phyloP scores from a whole-genome alignment of 2,797 vertebrate genomes.

The Ataeniobius toweri region DNA sequence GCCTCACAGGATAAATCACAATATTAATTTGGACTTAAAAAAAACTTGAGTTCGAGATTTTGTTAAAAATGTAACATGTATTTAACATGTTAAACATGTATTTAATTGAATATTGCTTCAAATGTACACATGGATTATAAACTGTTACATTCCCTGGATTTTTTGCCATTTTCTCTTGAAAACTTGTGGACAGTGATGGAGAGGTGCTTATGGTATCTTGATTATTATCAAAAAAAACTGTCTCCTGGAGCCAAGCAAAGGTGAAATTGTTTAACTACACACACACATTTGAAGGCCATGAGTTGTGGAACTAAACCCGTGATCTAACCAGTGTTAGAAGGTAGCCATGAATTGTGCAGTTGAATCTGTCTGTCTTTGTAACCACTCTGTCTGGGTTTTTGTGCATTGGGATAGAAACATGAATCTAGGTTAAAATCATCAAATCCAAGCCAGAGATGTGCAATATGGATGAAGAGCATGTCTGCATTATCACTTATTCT shows the following conservation, averaged over 20 bases:
- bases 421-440: conserved; percentile 37
- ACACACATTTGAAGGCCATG: conserved; percentile 3
- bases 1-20: too few species aligned
- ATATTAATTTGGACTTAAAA: too few species aligned
- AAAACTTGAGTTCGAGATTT: too few species aligned
- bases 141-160: neutral
- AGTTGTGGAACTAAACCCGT: conserved; percentile 26
- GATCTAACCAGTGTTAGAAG: conserved; percentile 7
- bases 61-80: too few species aligned
- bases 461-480: conserved; percentile 21
- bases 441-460: conserved; percentile 25
- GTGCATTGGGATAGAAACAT: conserved; percentile 21
- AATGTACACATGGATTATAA: conserved; percentile 15
- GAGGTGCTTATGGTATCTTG: conserved; percentile 60
- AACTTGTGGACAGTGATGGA: conserved; percentile 44
- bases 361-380: conserved; percentile 14
- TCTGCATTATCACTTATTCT: conserved; percentile 42
- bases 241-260: conserved; percentile 27
- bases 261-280: conserved; percentile 11
- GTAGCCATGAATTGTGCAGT: neutral
- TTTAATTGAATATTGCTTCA: neutral
- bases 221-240: conserved; percentile 50
- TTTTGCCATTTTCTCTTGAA: neutral
- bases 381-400: conserved; percentile 1
- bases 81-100: neutral